These are phyloP conservation scores for Euglossa dilemma DNA, from an alignment of 1,140 invertebrate genomes.

Conservation along the genomic window DNA sequence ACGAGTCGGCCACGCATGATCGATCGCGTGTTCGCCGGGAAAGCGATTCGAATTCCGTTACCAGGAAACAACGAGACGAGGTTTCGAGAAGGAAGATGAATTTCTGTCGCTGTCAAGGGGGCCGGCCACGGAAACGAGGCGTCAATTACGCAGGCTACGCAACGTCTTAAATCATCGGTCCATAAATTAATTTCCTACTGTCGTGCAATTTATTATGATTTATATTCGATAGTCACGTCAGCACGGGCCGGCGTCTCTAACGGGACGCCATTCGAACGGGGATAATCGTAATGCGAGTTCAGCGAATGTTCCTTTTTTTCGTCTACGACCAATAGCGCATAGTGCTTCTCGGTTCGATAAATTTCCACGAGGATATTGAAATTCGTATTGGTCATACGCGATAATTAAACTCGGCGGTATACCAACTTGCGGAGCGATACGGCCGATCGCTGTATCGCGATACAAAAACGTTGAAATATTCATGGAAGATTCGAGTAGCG, in stretches of 20 bases:
- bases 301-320: background rate
- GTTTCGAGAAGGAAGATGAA: constrained; percentile 49
- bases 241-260: constrained; percentile 16
- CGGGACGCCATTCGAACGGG: constrained; percentile 30
- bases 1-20: constrained; percentile 22
- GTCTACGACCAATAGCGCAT: too few species aligned
- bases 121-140: constrained; percentile 55
- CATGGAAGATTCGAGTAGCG: background rate
- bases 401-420: too few species aligned
- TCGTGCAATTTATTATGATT: constrained; percentile 63
- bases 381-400: too few species aligned
- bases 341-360: too few species aligned
- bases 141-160: constrained; percentile 54
- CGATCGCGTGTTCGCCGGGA: constrained; percentile 34
- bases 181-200: constrained; percentile 56
- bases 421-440: too few species aligned
- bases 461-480: background rate
- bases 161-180: constrained; percentile 57
- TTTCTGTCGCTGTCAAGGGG: constrained; percentile 38
- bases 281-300: too few species aligned
- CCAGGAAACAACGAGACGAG: constrained; percentile 26
- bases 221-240: constrained; percentile 58
- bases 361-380: too few species aligned
- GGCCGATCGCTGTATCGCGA: background rate
- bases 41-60: constrained; percentile 40